Base-by-base conservation (phyloP, 2,113 vertebrate species). In the Cynopterus brachyotis region DNA sequence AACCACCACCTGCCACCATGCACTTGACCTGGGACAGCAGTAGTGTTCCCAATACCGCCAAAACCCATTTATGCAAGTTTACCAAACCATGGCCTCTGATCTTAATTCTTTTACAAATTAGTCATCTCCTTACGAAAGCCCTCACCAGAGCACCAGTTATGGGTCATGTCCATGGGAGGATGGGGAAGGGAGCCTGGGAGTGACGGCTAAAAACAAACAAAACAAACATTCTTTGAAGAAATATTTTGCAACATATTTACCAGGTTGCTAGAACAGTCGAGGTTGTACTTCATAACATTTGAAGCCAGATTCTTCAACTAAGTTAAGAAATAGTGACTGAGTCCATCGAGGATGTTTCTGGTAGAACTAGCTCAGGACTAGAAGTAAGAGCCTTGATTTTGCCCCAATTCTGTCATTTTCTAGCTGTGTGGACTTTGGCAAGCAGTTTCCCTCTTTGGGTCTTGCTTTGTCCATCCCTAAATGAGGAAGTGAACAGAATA, bases 201-300 rank as follows among this genome's bases (percentile, higher is more conserved):
- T 66, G 16, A n/a, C 20, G 40, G 57, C 57, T 35, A 35, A 59
- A 76, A 70, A 13, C n/a, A 24, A 70, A 45, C 59, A 11, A 64
- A 69, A 30, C 42, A 30, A 69, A 57, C 24, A 67, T 55, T 69
- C 66, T 69, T 50, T 42, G 76, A 85, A 89, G 47, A 84, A 66
- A 62, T 26, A 62, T 88, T 93, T 73, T 45, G 37, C 75, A 93
- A 76, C 26, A 32, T 70, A 96, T 42, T 64, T 96, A 86, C 59
- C 40, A 60, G 13, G 3, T 67, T 76, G 45, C 19, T 60, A 94
- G 35, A 57, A 53, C 67, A 37, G 64, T 28, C 42, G 22, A 59
- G 32, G 28, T 78, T 69, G 50, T 45, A 53, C 59, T 60, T 81
- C n/a, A 40, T 64, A n/a, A n/a, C 37, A 86, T 59, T 92, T 24